Conservation (phyloP, 2,113 vertebrate species). For the Halichoeres trimaculatus region DNA sequence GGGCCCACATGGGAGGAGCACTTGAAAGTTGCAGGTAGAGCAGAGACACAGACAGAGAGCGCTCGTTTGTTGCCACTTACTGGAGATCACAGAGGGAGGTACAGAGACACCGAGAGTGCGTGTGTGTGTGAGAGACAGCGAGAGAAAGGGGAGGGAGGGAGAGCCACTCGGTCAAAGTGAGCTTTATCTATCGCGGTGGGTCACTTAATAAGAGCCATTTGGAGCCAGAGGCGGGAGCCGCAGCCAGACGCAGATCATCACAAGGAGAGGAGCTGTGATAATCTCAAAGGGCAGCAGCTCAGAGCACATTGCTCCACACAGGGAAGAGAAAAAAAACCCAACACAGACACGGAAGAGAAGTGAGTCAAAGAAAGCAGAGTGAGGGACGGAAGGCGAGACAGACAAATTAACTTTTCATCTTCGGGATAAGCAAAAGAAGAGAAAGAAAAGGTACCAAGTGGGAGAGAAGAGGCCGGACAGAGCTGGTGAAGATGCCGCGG, state of each 20-base stretch:
- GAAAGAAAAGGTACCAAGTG: neutral
- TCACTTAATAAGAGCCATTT: slow-evolving; percentile 64
- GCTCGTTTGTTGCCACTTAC: slow-evolving; percentile 69
- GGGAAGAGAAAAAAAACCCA: slow-evolving; percentile 34
- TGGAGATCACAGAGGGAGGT: slow-evolving; percentile 51
- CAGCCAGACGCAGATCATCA: slow-evolving; percentile 47
- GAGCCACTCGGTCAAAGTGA: slow-evolving; percentile 61
- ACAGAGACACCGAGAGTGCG: slow-evolving; percentile 10
- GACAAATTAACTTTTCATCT: slow-evolving; percentile 34
- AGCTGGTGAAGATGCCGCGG: slow-evolving; percentile 91
- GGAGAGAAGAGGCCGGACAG: slow-evolving; percentile 18
- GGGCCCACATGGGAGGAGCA: slow-evolving; percentile 30
- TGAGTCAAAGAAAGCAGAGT: slow-evolving; percentile 52
- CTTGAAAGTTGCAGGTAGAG: slow-evolving; percentile 63
- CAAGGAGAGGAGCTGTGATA: slow-evolving; percentile 36
- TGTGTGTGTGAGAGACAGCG: slow-evolving; percentile 25
- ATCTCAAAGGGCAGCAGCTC: slow-evolving; percentile 39
- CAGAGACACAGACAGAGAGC: slow-evolving; percentile 57
- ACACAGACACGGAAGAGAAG: slow-evolving; percentile 73
- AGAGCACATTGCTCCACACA: slow-evolving; percentile 65
- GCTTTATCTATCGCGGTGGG: slow-evolving; percentile 69
- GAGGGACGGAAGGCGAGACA: slow-evolving; percentile 41
- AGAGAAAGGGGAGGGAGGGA: slow-evolving; percentile 54
- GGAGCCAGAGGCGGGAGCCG: slow-evolving; percentile 56
- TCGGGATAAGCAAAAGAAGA: neutral